These are phyloP conservation scores for Papilio gigon DNA, from an alignment of 2,888 invertebrate species.

Conservation along the genomic window DNA sequence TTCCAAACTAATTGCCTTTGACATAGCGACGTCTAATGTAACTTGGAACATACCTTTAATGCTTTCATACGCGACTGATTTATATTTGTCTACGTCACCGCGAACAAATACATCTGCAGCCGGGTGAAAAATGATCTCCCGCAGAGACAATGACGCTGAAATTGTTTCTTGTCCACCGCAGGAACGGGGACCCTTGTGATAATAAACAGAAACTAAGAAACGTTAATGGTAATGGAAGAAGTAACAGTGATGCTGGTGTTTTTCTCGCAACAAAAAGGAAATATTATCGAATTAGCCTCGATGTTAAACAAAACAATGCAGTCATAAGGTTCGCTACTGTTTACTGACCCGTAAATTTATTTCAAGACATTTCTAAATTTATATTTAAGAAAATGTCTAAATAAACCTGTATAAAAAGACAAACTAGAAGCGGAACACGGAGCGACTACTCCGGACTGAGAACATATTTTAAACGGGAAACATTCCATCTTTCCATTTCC, in stretches of 20 bases:
- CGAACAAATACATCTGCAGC: conserved; percentile 59
- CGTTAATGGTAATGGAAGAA: conserved; percentile 23
- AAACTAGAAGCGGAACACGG: conserved; percentile 30
- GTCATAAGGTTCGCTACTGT: background rate
- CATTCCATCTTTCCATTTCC: conserved; percentile 40
- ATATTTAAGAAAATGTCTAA: conserved; percentile 11
- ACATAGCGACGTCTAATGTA: conserved; percentile 32
- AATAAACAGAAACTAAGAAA: conserved; percentile 25
- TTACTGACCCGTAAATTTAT: background rate
- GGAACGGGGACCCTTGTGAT: conserved; percentile 16
- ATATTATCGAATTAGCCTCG: background rate
- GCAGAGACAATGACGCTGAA: conserved; percentile 44
- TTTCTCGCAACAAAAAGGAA: background rate
- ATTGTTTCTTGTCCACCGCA: conserved; percentile 40
- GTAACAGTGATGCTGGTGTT: background rate
- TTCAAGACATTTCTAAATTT: background rate
- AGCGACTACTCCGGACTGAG: conserved; percentile 26
- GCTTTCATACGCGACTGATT: conserved; percentile 52
- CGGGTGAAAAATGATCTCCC: conserved; percentile 64
- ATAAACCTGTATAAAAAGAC: conserved; percentile 20
- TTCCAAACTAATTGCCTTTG: conserved; percentile 37
- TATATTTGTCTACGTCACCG: conserved; percentile 63
- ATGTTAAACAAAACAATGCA: conserved; percentile 4
- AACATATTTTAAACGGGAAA: conserved; percentile 39
- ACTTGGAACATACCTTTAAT: conserved; percentile 34